Base-by-base conservation (phyloP, 1,140 invertebrate genomes). In the Hylaeus anthracinus region DNA sequence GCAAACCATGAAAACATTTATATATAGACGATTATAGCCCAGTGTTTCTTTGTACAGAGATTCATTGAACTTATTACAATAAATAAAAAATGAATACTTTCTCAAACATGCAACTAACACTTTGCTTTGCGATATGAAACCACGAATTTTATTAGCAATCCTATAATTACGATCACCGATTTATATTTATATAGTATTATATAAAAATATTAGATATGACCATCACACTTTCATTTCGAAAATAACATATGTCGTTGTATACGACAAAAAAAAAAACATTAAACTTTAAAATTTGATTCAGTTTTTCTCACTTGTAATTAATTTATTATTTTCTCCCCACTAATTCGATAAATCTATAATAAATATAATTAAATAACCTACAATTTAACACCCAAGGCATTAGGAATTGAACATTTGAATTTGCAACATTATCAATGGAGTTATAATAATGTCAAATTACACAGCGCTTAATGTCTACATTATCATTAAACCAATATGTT, bases 61-160 rank as follows among this genome's bases (percentile, higher is more conserved):
- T 48, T 48, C 45, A 8, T 48, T 51, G 10, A 9, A 51, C 51
- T 51, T 63, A 69, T 61, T 64, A 66, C 43, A 72, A 65, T 61
- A 15, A 66, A 56, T 61, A 71, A 66, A 55, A 56, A 65, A 43
- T 55, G 10, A 65, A 65, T 73, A 48, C 14, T 37, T 53, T 37
- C n/a, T 56, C 3, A 14, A 66, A 43, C 56, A 26, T 55, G 5
- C 12, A 5, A 26, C n/a, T 48, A 41, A 14, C 9, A 8, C 15
- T 14, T 51, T 39, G 1, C 8, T 37, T 45, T 1, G 51, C 2
- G 10, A 10, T 45, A 3, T 45, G 3, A 45, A 66, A 66, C n/a
- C 8, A 0, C 15, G 55, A 55, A 5, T 4, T 58, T 76, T 48
- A 12, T n/a, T 58, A 26, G 43, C 37, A 67, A 8, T 70, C 60